Conservation (phyloP, 2,888 invertebrate genomes). For the Tortrix viridana region DNA sequence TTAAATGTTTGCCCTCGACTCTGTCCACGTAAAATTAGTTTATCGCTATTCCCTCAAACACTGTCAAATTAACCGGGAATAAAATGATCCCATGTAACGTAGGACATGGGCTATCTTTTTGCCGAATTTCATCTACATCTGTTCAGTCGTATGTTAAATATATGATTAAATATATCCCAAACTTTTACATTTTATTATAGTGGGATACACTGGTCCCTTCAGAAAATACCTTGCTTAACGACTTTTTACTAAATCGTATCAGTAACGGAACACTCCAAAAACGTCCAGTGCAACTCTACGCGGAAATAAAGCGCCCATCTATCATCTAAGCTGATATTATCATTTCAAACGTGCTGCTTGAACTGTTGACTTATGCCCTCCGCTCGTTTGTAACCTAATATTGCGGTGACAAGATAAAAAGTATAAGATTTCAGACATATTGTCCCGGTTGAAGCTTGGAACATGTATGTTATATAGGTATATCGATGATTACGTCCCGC, state of each 20-base stretch:
- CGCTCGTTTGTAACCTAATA: conserved; percentile 49
- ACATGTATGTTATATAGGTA: conserved; percentile 13
- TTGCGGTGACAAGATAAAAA: conserved; percentile 36
- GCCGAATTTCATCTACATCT: too few relatives aligned
- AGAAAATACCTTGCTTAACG: conserved; percentile 1
- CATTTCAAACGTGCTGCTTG: conserved; percentile 37
- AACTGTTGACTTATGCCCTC: conserved; percentile 52
- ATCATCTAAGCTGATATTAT: conserved; percentile 37
- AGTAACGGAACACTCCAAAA: conserved; percentile 24
- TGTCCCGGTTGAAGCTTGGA: conserved; percentile 7
- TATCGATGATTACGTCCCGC: background rate
- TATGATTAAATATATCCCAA: too few relatives aligned
- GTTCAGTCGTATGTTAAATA: too few relatives aligned
- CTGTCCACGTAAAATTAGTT: too few relatives aligned
- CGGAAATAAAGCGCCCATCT: conserved; percentile 22
- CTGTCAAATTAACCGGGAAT: too few relatives aligned
- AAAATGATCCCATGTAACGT: too few relatives aligned
- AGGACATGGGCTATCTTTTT: too few relatives aligned
- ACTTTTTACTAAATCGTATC: conserved; percentile 25
- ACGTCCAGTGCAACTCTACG: conserved; percentile 14
- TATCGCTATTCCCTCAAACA: too few relatives aligned
- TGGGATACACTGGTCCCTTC: background rate
- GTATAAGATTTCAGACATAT: conserved; percentile 31
- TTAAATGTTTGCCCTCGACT: too few relatives aligned
- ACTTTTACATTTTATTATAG: too few relatives aligned